These are phyloP conservation scores for Noctua pronuba DNA, from an alignment of 2,888 invertebrate species.

Conservation along the genomic window DNA sequence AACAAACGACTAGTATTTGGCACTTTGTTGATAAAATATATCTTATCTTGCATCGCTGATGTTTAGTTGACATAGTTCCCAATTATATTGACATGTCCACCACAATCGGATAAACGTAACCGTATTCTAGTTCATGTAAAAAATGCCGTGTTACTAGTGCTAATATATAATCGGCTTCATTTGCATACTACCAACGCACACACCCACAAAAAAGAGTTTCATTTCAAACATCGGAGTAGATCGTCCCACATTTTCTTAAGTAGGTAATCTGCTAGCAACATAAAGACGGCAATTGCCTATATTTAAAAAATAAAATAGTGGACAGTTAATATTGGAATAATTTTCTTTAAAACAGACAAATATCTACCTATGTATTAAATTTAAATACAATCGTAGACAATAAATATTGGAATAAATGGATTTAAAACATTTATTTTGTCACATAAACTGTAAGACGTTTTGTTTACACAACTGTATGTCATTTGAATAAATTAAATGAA, in stretches of 20 bases:
- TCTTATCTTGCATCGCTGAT: slow-evolving; percentile 31
- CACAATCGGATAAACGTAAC: slow-evolving; percentile 38
- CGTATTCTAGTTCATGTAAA: slow-evolving; percentile 42
- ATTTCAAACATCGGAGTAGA: slow-evolving; percentile 40
- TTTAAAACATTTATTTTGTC: slow-evolving; percentile 31
- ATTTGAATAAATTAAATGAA: slow-evolving; percentile 11
- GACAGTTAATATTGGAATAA: background rate
- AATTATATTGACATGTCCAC: slow-evolving; percentile 22
- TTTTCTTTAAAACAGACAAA: slow-evolving; percentile 17
- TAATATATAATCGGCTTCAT: slow-evolving; percentile 44
- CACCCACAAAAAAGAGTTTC: slow-evolving; percentile 45
- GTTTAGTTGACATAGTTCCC: slow-evolving; percentile 20
- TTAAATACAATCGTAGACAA: slow-evolving; percentile 15
- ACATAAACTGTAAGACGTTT: slow-evolving; percentile 20
- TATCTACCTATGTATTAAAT: too few species aligned
- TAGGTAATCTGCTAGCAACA: slow-evolving; percentile 28
- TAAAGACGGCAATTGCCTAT: background rate
- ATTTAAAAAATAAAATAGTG: background rate
- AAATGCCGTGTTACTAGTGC: slow-evolving; percentile 39
- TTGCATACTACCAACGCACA: slow-evolving; percentile 53
- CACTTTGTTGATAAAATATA: slow-evolving; percentile 20
- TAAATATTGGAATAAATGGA: slow-evolving; percentile 31
- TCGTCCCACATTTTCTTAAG: slow-evolving; percentile 45
- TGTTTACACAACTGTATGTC: slow-evolving; percentile 15
- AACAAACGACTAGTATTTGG: slow-evolving; percentile 31